Base-by-base conservation (phyloP, 2,113 vertebrate genomes). In the Puffinus mauretanicus region DNA sequence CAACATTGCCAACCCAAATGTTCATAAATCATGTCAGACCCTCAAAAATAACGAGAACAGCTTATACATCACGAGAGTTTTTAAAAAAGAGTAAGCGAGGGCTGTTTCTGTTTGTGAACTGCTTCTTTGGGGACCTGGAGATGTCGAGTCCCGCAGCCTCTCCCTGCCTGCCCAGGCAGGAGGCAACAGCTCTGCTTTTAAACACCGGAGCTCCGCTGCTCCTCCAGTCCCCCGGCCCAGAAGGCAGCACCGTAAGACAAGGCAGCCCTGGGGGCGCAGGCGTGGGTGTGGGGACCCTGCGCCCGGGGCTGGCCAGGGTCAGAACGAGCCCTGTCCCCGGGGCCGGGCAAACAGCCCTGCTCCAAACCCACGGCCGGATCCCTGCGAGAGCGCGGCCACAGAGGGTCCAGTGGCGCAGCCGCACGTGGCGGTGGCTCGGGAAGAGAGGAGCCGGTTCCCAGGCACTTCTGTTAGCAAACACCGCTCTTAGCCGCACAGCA, bases 11-110 rank as follows among this genome's bases (percentile, higher is more conserved):
- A 95, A 36, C 4, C 4, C 84, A 62, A 93, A 82, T 12, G 44
- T 40, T 87, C 94, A 95, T 96, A 84, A 91, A 94, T 96, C 96
- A 95, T 11, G 90, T 91, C 96, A 60, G 94, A 86, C 88, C 94
- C 95, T 92, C 88, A 70, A 21, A 88, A 94, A 86, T 93, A 93
- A 97, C 10, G 89, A 88, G 95, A 70, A 34, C 13, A 36, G 82
- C 91, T 95, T 73, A 44, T 13, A 60, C 52, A 69, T 38, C 88
- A 83, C 16, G 5, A 21, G 67, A 47, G 66, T 4, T 51, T 52
- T 42, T 57, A 11, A 6, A 54, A 8, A 34, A 14, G 51, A 49
- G 32, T 4, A 30, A 26, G 14, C 1, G 7, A 80, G 81, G 57
- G 58, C 38, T 83, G 11, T 8, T 66, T 27, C 71, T 32, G 70